These are phyloP conservation scores for Drosophila tsacasi DNA, from an alignment of 1,140 invertebrate genomes.

Conservation along the genomic window DNA sequence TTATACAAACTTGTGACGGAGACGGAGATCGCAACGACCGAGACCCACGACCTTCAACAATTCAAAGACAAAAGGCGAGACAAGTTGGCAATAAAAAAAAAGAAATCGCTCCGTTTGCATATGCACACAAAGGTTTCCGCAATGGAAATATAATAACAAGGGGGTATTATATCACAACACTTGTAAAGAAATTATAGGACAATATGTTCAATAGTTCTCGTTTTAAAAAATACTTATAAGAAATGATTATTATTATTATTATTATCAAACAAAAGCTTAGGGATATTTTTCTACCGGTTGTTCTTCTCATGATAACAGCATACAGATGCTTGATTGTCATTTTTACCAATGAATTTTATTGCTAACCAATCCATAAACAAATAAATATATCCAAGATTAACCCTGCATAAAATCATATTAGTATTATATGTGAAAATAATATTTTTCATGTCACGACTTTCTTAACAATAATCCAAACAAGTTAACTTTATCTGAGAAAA, in stretches of 20 bases:
- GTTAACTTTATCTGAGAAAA: not conserved
- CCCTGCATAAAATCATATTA: too few species aligned
- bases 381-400: too few species aligned
- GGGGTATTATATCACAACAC: not conserved
- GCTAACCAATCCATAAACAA: too few species aligned
- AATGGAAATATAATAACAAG: conserved; percentile 21
- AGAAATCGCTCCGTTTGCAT: conserved; percentile 39
- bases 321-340: not conserved
- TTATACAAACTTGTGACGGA: conserved; percentile 60
- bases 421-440: not conserved
- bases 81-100: conserved; percentile 18
- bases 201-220: too few species aligned
- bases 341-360: not conserved
- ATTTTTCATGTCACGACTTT: conserved; percentile 3
- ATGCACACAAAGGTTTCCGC: conserved; percentile 28
- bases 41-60: conserved; percentile 76
- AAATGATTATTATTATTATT: too few species aligned
- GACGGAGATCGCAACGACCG: conserved; percentile 67
- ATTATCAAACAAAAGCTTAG: not conserved
- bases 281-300: not conserved
- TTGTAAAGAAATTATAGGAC: not conserved
- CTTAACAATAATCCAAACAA: conserved; percentile 1
- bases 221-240: too few species aligned
- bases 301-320: not conserved
- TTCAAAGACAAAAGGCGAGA: conserved; percentile 50